These are phyloP conservation scores for Harmothoe impar DNA, from an alignment of 2,888 invertebrate species.

Conservation along the genomic window DNA sequence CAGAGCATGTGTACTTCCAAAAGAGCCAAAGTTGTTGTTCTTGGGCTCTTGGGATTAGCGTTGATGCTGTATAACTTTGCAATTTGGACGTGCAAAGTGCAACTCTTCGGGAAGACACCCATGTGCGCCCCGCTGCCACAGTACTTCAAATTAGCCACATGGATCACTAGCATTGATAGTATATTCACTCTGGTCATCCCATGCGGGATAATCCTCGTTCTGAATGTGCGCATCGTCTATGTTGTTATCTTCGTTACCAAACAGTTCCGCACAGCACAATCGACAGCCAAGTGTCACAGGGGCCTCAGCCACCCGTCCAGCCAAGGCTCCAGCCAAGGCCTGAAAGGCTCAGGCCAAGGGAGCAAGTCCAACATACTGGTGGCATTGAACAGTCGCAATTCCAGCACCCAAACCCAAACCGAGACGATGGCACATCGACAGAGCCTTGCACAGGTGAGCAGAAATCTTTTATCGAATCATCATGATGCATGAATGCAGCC, in stretches of 20 bases:
- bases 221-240: conserved; percentile 59
- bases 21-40: conserved; percentile 62
- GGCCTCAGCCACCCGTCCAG: background rate
- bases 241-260: conserved; percentile 39
- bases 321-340: background rate
- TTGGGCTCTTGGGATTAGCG: conserved; percentile 36
- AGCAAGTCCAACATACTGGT: background rate
- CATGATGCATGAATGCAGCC: too few relatives aligned
- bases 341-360: background rate
- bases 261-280: background rate
- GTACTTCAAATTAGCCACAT: background rate
- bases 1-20: conserved; percentile 59
- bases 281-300: background rate
- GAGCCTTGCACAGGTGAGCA: conserved; percentile 16
- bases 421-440: background rate
- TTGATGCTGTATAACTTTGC: conserved; percentile 60
- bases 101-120: background rate
- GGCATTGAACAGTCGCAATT: background rate
- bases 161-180: conserved; percentile 59
- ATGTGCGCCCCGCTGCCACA: conserved; percentile 37
- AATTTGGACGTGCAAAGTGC: conserved; percentile 60
- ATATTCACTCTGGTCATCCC: conserved; percentile 60
- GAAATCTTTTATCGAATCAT: too few relatives aligned
- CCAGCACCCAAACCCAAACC: background rate
- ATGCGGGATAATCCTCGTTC: conserved; percentile 30